A percentile compares a stretch with the other conserved stretches of the same genome.
Conservation (phyloP, 2,797 vertebrate genomes). For the Nannoperca australis region DNA sequence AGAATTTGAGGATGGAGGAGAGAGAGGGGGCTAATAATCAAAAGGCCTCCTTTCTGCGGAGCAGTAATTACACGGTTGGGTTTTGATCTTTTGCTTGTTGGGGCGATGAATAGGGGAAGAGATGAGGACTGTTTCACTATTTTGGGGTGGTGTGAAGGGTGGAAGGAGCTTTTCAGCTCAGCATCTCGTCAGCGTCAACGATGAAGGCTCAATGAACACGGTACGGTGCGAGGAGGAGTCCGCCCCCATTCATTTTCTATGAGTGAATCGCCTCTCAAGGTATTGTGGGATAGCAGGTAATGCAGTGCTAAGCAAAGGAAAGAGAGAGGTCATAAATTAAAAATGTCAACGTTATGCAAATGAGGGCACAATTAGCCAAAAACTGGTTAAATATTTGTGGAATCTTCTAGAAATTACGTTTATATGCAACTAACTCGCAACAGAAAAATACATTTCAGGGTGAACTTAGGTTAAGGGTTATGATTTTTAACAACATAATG, state of each 20-base stretch:
- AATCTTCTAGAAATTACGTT: background rate
- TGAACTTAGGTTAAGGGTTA: too few relatives aligned
- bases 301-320: background rate
- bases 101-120: conserved; percentile 67
- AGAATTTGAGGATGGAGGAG: conserved; percentile 73
- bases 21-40: conserved; percentile 71
- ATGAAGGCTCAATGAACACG: background rate
- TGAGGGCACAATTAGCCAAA: background rate
- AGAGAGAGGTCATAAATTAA: background rate
- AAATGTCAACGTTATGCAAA: background rate
- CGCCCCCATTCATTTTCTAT: background rate
- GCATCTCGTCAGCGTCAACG: conserved; percentile 37
- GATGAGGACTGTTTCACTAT: conserved; percentile 72
- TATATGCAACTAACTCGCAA: background rate
- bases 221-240: background rate
- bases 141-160: conserved; percentile 32
- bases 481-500: background rate
- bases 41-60: conserved; percentile 72
- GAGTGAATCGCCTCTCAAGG: background rate
- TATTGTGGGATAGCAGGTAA: background rate
- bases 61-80: conserved; percentile 78
- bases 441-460: conserved; percentile 1
- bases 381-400: background rate
- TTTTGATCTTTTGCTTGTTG: conserved; percentile 84
- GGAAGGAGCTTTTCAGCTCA: conserved; percentile 59